These are phyloP conservation scores for Drosophila melanogaster DNA, from an alignment of 1,140 invertebrate species.

Conservation along the genomic window Release_6_plus_ISO1_MT NT_033777.3:16696501-16697000, in stretches of 20 bases:
- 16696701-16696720: conserved; percentile 26
- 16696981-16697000: conserved; percentile 74
- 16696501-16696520: conserved; percentile 65
- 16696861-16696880: conserved; percentile 56
- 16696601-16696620: conserved; percentile 26
- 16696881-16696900: conserved; percentile 68
- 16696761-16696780: conserved; percentile 85
- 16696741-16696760: conserved; percentile 84
- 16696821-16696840: conserved; percentile 30
- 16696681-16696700: not conserved
- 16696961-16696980: conserved; percentile 83
- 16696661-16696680: conserved; percentile 72
- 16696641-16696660: conserved; percentile 52
- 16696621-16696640: conserved; percentile 36
- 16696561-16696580: conserved; percentile 68
- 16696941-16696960: conserved; percentile 82
- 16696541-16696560: conserved; percentile 26
- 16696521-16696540: conserved; percentile 30
- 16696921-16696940: conserved; percentile 83
- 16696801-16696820: conserved; percentile 83
- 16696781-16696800: conserved; percentile 85
- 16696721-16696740: conserved; percentile 74
- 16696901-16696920: conserved; percentile 83
- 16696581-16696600: conserved; percentile 38
- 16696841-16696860: conserved; percentile 36